phyloP scores from a whole-genome alignment of 2,797 vertebrate genomes.

The Sarcoramphus papa region DNA sequence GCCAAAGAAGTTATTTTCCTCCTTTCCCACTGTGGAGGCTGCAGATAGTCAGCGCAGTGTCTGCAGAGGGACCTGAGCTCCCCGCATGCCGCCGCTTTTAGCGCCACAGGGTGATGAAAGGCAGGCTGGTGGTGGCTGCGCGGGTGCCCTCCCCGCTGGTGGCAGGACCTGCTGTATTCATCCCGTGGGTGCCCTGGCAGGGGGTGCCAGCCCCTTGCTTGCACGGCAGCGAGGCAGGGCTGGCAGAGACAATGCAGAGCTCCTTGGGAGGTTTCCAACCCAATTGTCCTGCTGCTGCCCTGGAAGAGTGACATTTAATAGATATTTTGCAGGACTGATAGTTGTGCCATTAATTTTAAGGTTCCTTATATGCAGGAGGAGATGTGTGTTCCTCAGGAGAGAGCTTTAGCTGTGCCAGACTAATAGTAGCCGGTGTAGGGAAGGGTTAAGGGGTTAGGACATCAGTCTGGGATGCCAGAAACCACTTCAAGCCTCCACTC shows the following conservation, averaged over 20 bases:
- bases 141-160: not conserved
- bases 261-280: not conserved
- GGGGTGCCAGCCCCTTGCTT: not conserved
- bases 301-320: not conserved
- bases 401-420: not conserved
- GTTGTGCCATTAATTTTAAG: not conserved
- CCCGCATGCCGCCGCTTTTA: not conserved
- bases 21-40: not conserved
- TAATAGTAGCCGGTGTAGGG: not conserved
- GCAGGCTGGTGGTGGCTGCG: not conserved
- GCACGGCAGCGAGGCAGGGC: not conserved
- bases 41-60: not conserved
- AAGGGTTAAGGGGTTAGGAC: constrained; percentile 15
- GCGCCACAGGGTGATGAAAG: not conserved
- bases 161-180: not conserved
- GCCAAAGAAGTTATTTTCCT: not conserved
- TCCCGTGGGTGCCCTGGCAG: not conserved
- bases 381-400: not conserved
- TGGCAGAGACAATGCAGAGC: not conserved
- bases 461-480: not conserved
- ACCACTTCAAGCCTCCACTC: constrained; percentile 18
- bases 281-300: not conserved
- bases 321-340: not conserved
- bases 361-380: not conserved
- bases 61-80: not conserved